Percentiles rank a stretch among this genome's conserved stretches.
These are phyloP conservation scores for Ataeniobius toweri DNA, from an alignment of 2,797 vertebrate species.

Conservation along the genomic window DNA sequence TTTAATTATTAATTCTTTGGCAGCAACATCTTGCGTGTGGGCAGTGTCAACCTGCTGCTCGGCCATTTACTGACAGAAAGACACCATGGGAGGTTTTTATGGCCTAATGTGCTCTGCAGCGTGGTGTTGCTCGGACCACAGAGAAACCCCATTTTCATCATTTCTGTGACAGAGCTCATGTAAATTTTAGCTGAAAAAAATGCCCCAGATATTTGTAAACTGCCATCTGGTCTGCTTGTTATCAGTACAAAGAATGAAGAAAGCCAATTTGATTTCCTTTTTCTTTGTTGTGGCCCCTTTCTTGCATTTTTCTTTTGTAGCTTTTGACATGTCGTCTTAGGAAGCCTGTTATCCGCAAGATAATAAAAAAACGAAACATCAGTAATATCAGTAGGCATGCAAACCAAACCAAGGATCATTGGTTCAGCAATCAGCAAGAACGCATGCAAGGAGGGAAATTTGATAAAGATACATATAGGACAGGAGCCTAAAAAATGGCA, in stretches of 20 bases:
- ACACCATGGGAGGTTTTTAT: constrained; percentile 54
- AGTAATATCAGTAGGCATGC: constrained; percentile 21
- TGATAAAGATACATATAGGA: background rate
- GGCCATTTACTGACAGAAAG: constrained; percentile 57
- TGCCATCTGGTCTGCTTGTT: constrained; percentile 61
- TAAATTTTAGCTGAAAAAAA: constrained; percentile 51
- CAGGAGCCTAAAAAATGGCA: background rate
- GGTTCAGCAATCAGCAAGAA: constrained; percentile 10
- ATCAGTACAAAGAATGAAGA: constrained; percentile 46
- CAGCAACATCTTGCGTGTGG: constrained; percentile 59
- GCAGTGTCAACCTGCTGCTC: constrained; percentile 74
- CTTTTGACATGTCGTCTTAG: constrained; percentile 34
- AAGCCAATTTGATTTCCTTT: constrained; percentile 44
- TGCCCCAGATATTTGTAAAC: constrained; percentile 55
- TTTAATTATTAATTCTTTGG: constrained; percentile 79
- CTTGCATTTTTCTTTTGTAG: constrained; percentile 40
- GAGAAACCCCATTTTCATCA: constrained; percentile 70
- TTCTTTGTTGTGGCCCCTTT: constrained; percentile 39
- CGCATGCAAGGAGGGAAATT: background rate
- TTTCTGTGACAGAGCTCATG: constrained; percentile 56
- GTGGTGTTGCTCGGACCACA: constrained; percentile 41
- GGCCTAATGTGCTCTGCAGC: constrained; percentile 67
- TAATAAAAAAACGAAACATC: constrained; percentile 24
- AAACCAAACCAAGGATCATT: constrained; percentile 24
- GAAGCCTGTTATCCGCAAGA: constrained; percentile 44